Percentiles rank a stretch among this genome's conserved stretches.
Conservation (phyloP, 2,888 invertebrate species). For the Hypomecis punctinalis region DNA sequence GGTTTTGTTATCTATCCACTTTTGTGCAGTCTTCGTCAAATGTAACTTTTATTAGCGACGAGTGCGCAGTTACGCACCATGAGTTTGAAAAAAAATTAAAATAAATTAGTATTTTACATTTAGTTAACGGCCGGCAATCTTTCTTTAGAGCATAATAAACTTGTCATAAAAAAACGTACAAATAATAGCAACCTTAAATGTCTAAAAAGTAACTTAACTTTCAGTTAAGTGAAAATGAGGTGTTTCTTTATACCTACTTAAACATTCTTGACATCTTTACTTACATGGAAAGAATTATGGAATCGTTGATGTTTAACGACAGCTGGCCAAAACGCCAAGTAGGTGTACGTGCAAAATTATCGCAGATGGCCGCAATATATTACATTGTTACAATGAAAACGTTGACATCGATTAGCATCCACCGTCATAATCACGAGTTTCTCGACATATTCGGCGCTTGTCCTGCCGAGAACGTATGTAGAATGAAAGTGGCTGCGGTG, state of each 20-base stretch:
- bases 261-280: constrained; percentile 33
- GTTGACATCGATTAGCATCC: constrained; percentile 48
- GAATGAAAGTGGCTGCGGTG: constrained; percentile 40
- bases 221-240: background rate
- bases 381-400: constrained; percentile 51
- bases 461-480: constrained; percentile 43
- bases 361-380: constrained; percentile 50
- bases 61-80: too few species aligned
- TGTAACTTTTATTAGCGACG: too few species aligned
- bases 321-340: constrained; percentile 45
- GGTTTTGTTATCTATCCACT: too few species aligned
- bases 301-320: constrained; percentile 47
- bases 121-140: too few species aligned
- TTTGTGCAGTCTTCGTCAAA: too few species aligned
- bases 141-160: too few species aligned
- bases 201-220: too few species aligned
- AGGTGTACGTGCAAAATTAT: constrained; percentile 47
- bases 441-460: constrained; percentile 51
- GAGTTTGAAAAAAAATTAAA: too few species aligned
- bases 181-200: too few species aligned
- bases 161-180: too few species aligned
- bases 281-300: constrained; percentile 47
- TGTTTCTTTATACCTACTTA: constrained; percentile 21
- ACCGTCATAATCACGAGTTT: constrained; percentile 48
- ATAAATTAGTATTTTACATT: too few species aligned